Percentiles rank a stretch among this genome's conserved stretches.
Conservation (phyloP, 1,140 invertebrate species). For the Bombus terrestris region DNA sequence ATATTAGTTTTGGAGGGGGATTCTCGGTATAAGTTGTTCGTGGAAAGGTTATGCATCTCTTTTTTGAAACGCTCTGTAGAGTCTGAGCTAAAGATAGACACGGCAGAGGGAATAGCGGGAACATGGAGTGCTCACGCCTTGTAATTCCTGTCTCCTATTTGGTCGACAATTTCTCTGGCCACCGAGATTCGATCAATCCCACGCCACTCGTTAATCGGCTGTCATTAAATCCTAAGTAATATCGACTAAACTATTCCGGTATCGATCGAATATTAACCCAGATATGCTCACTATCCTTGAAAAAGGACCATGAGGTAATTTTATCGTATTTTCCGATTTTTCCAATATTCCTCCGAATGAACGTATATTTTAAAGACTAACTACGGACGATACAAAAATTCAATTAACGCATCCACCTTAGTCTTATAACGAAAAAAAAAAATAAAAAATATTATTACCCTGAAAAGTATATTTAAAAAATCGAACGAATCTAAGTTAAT, state of each 20-base stretch:
- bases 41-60: not conserved
- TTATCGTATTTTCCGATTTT: not conserved
- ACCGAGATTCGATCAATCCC: not conserved
- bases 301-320: not conserved
- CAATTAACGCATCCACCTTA: too few relatives aligned
- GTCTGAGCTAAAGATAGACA: slow-evolving; percentile 43
- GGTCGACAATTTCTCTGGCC: slow-evolving; percentile 9
- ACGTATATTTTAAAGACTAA: too few relatives aligned
- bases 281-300: not conserved
- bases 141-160: slow-evolving; percentile 40
- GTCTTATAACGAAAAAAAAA: not conserved
- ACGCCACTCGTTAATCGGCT: not conserved
- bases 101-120: not conserved
- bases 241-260: not conserved
- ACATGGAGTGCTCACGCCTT: not conserved
- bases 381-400: too few relatives aligned
- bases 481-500: not conserved
- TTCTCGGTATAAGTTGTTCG: not conserved
- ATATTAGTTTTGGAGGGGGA: not conserved
- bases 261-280: not conserved
- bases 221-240: not conserved
- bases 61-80: not conserved
- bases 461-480: not conserved
- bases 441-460: not conserved
- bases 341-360: not conserved